phyloP scores from a whole-genome alignment of 2,113 vertebrate species.

The Paramormyrops kingsleyae region DNA sequence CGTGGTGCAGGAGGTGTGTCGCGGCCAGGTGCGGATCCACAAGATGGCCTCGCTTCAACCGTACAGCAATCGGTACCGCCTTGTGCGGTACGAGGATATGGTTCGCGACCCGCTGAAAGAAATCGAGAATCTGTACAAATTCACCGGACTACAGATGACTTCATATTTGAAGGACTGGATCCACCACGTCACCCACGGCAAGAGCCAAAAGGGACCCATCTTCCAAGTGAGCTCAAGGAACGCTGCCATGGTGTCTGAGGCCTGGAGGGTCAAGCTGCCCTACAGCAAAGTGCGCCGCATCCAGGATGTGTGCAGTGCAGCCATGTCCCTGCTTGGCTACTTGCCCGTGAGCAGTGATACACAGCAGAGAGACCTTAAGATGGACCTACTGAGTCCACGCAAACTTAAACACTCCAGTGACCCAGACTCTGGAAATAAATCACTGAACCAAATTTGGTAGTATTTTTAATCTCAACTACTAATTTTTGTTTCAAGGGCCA shows the following conservation, averaged over 20 bases:
- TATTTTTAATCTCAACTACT: not conserved
- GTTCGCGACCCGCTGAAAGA: conserved; percentile 67
- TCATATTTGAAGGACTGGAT: conserved; percentile 73
- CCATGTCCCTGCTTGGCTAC: conserved; percentile 87
- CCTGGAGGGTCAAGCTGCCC: conserved; percentile 78
- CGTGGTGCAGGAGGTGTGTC: conserved; percentile 82
- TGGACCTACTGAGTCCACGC: conserved; percentile 70
- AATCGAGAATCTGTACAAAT: conserved; percentile 73
- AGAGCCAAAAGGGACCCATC: conserved; percentile 64
- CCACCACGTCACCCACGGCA: conserved; percentile 80
- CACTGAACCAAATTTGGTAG: not conserved
- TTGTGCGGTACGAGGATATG: conserved; percentile 88
- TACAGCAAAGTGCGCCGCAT: conserved; percentile 70
- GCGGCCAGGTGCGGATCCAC: conserved; percentile 79
- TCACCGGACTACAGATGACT: conserved; percentile 72
- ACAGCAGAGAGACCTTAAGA: conserved; percentile 71
- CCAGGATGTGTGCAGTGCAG: conserved; percentile 78
- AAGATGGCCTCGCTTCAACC: conserved; percentile 71
- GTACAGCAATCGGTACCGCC: conserved; percentile 79
- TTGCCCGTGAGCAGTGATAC: conserved; percentile 63
- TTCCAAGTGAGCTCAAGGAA: conserved; percentile 83
- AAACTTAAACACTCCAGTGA: conserved; percentile 73
- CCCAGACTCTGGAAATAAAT: conserved; percentile 43
- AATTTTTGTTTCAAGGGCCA: not conserved
- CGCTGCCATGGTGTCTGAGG: conserved; percentile 79